Evolutionary conservation across 2,113 vertebrate species (phyloP).

Genomic region (Echinops telfairi): DNA sequence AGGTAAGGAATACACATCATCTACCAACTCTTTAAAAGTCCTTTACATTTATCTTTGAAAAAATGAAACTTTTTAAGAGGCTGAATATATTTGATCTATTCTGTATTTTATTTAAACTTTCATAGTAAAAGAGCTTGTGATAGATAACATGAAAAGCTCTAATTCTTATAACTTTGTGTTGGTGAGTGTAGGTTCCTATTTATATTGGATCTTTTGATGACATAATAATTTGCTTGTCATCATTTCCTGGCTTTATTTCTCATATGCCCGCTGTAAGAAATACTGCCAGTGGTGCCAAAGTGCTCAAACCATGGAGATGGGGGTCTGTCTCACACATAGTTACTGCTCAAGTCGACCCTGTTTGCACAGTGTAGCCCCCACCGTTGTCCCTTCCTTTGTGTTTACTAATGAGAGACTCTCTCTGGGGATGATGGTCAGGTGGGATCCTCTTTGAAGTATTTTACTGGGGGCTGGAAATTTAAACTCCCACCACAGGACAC

Average conservation of each 20-base stretch:
- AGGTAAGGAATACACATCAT: background rate
- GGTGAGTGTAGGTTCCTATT: background rate
- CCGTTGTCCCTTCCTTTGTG: background rate
- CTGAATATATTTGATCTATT: background rate
- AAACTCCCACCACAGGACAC: conserved; percentile 67
- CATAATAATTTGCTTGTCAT: background rate
- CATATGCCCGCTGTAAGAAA: background rate
- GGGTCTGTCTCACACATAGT: background rate
- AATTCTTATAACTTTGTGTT: conserved; percentile 21
- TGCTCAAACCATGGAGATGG: conserved; percentile 22
- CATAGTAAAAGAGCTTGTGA: conserved; percentile 35
- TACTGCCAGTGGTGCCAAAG: background rate
- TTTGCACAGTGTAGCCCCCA: background rate
- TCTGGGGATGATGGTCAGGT: conserved; percentile 27
- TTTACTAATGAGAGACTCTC: conserved; percentile 22
- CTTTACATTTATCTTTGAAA: no score
- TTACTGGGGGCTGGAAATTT: conserved; percentile 72
- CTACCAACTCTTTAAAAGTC: background rate
- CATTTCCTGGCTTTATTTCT: conserved; percentile 8
- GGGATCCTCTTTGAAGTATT: conserved; percentile 80
- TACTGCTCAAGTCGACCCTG: background rate
- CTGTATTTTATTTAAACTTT: conserved; percentile 52
- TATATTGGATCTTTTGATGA: conserved; percentile 26
- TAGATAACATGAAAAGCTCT: conserved; percentile 46
- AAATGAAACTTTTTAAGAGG: no score